These are phyloP conservation scores for Cryptus viduatorius DNA, from an alignment of 2,888 invertebrate species.

Conservation along the genomic window DNA sequence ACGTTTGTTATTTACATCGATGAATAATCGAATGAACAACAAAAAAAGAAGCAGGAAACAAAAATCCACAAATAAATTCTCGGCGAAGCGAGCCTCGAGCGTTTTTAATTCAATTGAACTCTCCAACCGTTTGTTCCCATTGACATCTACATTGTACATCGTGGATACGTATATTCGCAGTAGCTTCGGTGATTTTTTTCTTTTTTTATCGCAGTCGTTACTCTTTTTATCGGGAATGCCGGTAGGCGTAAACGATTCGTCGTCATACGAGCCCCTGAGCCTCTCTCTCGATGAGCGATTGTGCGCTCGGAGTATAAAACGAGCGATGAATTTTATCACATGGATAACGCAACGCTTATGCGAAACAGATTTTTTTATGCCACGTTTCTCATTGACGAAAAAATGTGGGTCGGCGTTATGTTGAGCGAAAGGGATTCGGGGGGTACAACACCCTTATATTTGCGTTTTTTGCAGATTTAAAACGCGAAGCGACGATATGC, in stretches of 20 bases:
- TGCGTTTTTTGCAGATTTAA: conserved; percentile 92
- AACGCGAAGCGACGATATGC: conserved; percentile 99
- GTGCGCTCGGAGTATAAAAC: conserved; percentile 27
- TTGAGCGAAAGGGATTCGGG: no score
- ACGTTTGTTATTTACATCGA: not conserved
- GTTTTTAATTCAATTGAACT: conserved; percentile 1
- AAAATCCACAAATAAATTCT: not conserved
- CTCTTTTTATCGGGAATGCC: conserved; percentile 59
- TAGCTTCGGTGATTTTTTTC: conserved; percentile 38
- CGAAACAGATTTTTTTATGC: not conserved
- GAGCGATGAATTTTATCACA: conserved; percentile 56
- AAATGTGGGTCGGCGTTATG: conserved; percentile 37
- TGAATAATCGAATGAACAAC: not conserved
- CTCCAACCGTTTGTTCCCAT: not conserved
- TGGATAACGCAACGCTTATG: conserved; percentile 23
- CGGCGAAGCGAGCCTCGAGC: not conserved
- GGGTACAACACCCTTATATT: not conserved
- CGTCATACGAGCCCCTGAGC: conserved; percentile 28
- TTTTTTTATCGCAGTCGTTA: conserved; percentile 54
- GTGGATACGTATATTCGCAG: conserved; percentile 2
- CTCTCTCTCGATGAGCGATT: conserved; percentile 20
- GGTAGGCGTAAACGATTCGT: conserved; percentile 62
- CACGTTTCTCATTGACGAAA: conserved; percentile 28
- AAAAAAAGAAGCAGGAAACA: not conserved
- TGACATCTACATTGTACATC: not conserved